These are phyloP conservation scores for Archilochus colubris DNA, from an alignment of 2,113 vertebrate species.

Conservation along the genomic window DNA sequence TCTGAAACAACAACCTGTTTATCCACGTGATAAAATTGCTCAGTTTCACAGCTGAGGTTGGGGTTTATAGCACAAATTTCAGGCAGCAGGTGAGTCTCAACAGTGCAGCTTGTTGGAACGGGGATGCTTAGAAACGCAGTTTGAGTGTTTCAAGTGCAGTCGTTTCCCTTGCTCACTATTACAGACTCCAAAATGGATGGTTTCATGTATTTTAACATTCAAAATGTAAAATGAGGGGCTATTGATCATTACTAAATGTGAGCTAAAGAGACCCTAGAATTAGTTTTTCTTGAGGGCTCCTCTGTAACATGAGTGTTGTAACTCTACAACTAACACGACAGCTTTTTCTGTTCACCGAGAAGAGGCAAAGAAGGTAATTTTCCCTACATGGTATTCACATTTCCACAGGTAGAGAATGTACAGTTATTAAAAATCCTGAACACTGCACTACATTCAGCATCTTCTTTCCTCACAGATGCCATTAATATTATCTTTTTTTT, in stretches of 20 bases:
- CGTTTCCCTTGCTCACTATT: not conserved
- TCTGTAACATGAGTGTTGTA: not conserved
- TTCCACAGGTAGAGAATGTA: not conserved
- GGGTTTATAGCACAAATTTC: not conserved
- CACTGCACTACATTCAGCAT: rapidly evolving
- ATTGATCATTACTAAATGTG: not conserved
- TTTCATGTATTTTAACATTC: not conserved
- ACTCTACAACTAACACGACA: not conserved
- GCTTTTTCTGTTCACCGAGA: not conserved
- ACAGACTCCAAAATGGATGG: not conserved
- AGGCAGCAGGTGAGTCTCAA: not conserved
- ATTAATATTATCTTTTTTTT: not conserved
- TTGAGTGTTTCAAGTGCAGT: not conserved
- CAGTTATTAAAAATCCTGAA: not conserved
- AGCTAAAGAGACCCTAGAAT: not conserved
- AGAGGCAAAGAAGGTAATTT: not conserved
- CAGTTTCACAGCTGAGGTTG: not conserved
- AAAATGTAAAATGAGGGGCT: not conserved
- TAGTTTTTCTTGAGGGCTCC: not conserved
- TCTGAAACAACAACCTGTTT: not conserved
- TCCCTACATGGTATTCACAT: not conserved
- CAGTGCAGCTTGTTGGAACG: not conserved
- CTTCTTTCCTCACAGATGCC: not conserved
- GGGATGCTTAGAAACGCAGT: not conserved
- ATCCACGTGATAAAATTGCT: not conserved